Evolutionary conservation across 2,888 invertebrate species (phyloP).

Genomic region (Agrilus cyanescens): DNA sequence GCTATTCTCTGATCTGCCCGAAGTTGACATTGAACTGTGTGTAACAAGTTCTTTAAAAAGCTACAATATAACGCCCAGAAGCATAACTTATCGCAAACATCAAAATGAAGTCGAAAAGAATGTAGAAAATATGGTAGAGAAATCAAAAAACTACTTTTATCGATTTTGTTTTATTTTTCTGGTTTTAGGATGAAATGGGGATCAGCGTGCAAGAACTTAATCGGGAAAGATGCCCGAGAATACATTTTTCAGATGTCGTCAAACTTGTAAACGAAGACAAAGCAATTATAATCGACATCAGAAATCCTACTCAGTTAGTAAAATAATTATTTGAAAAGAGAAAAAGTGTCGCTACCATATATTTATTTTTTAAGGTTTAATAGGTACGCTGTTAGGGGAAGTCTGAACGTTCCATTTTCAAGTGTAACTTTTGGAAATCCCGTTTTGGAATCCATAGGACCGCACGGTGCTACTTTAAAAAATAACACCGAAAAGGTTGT

Average conservation of each 20-base stretch:
- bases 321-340: neutral
- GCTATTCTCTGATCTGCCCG: conserved; percentile 96
- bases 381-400: conserved; percentile 65
- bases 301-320: conserved; percentile 49
- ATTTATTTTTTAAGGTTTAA: conserved; percentile 49
- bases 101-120: conserved; percentile 35
- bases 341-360: neutral
- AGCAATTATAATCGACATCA: conserved; percentile 56
- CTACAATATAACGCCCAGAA: conserved; percentile 75
- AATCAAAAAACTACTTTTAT: no score
- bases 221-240: conserved; percentile 66
- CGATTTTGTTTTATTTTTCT: neutral
- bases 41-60: conserved; percentile 79
- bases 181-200: conserved; percentile 53
- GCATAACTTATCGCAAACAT: conserved; percentile 76
- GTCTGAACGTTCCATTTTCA: conserved; percentile 81
- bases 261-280: conserved; percentile 47
- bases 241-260: conserved; percentile 76
- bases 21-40: conserved; percentile 89
- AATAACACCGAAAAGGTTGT: conserved; percentile 55
- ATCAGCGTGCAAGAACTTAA: conserved; percentile 39
- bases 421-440: conserved; percentile 60
- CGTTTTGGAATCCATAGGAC: conserved; percentile 58
- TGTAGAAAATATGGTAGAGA: neutral
- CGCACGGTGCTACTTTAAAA: conserved; percentile 47